Evolutionary conservation across 2,113 vertebrate species (phyloP).

Genomic region (Ictidomys tridecemlineatus): DNA sequence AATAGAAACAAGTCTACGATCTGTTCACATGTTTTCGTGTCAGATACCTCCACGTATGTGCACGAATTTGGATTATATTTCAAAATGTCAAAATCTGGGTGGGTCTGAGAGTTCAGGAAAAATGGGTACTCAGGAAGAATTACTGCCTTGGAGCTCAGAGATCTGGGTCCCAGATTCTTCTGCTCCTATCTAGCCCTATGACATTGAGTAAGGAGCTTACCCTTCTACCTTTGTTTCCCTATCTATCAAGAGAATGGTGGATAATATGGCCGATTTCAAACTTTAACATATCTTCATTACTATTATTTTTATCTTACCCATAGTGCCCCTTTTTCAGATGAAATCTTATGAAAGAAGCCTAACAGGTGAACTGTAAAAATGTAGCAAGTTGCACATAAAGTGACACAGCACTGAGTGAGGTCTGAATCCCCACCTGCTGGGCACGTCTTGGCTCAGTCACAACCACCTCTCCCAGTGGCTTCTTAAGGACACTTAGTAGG

Average conservation of each 20-base stretch:
- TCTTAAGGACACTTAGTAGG: background rate
- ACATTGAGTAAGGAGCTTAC: background rate
- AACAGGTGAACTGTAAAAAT: background rate
- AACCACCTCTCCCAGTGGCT: background rate
- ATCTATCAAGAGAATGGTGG: background rate
- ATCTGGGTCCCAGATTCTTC: background rate
- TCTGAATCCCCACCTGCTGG: background rate
- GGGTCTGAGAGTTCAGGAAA: slow-evolving; percentile 16
- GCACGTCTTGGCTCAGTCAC: background rate
- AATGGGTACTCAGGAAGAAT: background rate
- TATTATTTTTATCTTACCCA: background rate
- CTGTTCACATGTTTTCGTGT: background rate
- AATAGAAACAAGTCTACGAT: background rate
- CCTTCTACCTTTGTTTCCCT: background rate
- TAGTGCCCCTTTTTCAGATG: background rate
- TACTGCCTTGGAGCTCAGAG: background rate
- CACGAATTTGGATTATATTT: background rate
- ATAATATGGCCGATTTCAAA: background rate
- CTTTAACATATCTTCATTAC: background rate
- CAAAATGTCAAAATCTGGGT: background rate
- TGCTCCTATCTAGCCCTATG: background rate
- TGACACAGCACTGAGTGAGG: background rate
- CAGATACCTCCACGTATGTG: background rate
- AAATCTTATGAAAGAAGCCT: background rate
- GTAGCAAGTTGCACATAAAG: background rate